Base-by-base conservation (phyloP, 2,797 vertebrate genomes). In the Sebastes aleutianus region DNA sequence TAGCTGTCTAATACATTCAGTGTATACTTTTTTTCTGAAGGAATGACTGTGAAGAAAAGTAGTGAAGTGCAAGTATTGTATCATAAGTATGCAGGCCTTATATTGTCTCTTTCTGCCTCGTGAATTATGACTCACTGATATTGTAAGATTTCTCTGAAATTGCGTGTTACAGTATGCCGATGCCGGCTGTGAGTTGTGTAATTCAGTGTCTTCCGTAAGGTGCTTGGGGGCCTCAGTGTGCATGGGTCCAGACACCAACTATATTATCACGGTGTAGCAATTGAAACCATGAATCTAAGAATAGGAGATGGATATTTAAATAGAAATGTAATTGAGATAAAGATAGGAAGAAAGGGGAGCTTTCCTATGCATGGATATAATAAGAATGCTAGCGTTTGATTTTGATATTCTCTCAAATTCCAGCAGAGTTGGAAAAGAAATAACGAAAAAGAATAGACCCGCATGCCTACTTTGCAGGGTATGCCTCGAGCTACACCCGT, bases 41-140 rank as follows among this genome's bases (percentile, higher is more conserved):
- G 27, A 24, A 22, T 9, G 20, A 53, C 50, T 53, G 20, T 53
- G 8, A 53, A 27, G 1, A 1, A 39, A 24, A 27, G 31, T 50
- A n/a, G 72, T 77, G 27, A 58, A 4, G 31, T 27, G 54, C 32
- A 73, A 75, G 50, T 69, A n/a, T 50, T 58, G 10, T 67, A 50
- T 50, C 16, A 3, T 16, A 20, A 8, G 32, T 50, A 77, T 85
- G 84, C 80, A 76, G 85, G 78, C 61, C 78, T 81, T 72, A 70
- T 74, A 80, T 79, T 84, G 32, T 66, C 34, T 27, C 43, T 50
- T 22, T 39, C 31, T 39, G 83, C 80, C 63, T 70, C 11, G 50
- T 90, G 83, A 75, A 86, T 81, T 82, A 72, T 79, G 77, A 83
- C 62, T 66, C 63, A 50, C 76, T 74, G 74, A 76, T 75, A 47